Base-by-base conservation (phyloP, 2,888 invertebrate genomes). In the Aporophyla nigra region DNA sequence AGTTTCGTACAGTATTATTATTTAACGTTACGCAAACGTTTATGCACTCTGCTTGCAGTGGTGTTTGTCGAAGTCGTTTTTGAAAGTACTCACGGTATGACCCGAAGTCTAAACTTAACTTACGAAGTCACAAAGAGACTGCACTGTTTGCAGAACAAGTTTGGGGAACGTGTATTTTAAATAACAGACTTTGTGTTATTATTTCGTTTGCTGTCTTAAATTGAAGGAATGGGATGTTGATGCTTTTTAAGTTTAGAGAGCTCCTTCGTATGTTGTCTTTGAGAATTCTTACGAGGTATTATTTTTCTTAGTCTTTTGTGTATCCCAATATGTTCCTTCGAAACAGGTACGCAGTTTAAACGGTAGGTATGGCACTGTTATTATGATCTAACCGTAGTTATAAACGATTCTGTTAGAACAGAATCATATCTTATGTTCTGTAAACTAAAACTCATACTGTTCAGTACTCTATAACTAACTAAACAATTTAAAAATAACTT, bases 21-120 rank as follows among this genome's bases (percentile, higher is more conserved):
- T 76, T 83, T 77, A 74, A 79, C 67, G 66, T 59, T 65, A 69
- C 49, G 65, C 65, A 77, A 86, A 82, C 70, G 72, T 78, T 79
- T 79, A 74, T 70, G 69, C 71, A 53, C 69, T 80, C 54, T 76
- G 54, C 73, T 78, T 72, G 80, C 78, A 66, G 43, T 72, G 24
- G 66, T 78, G 66, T 83, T 78, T 74, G 77, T 61, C 12, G 62
- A 65, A 80, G 76, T 76, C 78, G 49, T 74, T 81, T 67, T 74
- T 74, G 67, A 83, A 80, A 78, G 76, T 80, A 77, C 74, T 80
- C 74, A 78, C 68, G 58, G 46, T 78, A 82, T 82, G 78, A 77
- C 58, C 53, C 10, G 27, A 77, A 80, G 73, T 74, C 73, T 76
- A 54, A 85, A 85, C 71, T 84, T 72, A 51, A 81, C 72, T 77